A percentile compares a stretch with the other conserved stretches of the same genome.
These are phyloP conservation scores for Micronycteris hirsuta DNA, from an alignment of 2,113 vertebrate species.

Conservation along the genomic window DNA sequence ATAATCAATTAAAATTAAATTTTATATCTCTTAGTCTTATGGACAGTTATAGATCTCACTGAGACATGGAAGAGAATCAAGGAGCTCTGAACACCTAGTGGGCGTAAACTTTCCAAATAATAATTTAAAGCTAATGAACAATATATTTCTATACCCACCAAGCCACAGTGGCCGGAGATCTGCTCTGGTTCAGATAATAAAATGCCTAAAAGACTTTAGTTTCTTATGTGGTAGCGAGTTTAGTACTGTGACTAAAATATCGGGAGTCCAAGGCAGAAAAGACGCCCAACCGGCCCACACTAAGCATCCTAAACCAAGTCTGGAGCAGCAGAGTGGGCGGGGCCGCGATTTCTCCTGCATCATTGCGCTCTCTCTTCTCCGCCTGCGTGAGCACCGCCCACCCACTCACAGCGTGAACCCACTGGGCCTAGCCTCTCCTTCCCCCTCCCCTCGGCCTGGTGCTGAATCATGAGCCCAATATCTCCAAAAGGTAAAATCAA, in stretches of 20 bases:
- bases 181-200: background rate
- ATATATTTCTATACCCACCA: background rate
- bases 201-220: background rate
- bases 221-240: background rate
- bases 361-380: slow-evolving; percentile 7
- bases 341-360: slow-evolving; percentile 30
- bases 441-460: slow-evolving; percentile 61
- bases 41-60: background rate
- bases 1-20: slow-evolving; percentile 8
- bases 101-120: slow-evolving; percentile 35
- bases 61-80: background rate
- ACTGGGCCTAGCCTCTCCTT: slow-evolving; percentile 35
- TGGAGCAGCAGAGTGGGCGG: slow-evolving; percentile 33
- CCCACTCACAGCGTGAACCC: slow-evolving; percentile 51
- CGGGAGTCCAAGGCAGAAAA: background rate
- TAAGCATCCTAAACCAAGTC: background rate
- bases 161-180: background rate
- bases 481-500: slow-evolving; percentile 50
- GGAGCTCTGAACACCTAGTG: background rate
- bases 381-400: slow-evolving; percentile 59
- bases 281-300: background rate
- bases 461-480: slow-evolving; percentile 71
- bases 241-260: background rate
- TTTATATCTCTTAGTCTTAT: background rate
- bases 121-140: background rate